Conservation (phyloP, 2,888 invertebrate genomes). For the Aphelenchoides bicaudatus region DNA sequence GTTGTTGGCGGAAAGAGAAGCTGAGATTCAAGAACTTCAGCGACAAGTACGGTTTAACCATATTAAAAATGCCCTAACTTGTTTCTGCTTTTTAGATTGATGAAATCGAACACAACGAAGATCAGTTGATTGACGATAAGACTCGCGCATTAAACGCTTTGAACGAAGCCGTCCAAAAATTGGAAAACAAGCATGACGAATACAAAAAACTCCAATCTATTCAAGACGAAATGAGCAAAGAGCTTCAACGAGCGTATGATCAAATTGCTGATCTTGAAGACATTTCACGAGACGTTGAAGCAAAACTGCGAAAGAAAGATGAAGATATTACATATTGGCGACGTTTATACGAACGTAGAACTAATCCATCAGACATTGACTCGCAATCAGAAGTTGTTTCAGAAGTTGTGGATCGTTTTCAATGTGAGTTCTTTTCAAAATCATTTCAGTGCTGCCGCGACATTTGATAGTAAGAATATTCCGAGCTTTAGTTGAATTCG, state of each 20-base stretch:
- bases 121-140: neutral
- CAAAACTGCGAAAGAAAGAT: neutral
- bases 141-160: neutral
- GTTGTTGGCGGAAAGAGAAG: constrained; percentile 5
- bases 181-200: constrained; percentile 11
- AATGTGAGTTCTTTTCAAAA: no score
- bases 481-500: constrained; percentile 1
- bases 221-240: constrained; percentile 3
- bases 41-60: neutral
- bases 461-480: no score
- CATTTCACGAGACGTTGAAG: constrained; percentile 3
- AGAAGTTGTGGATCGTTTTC: no score
- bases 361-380: neutral
- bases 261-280: constrained; percentile 19
- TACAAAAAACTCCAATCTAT: neutral
- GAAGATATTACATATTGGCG: constrained; percentile 15
- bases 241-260: constrained; percentile 9
- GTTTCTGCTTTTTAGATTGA: neutral
- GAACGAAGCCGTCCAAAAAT: constrained; percentile 11
- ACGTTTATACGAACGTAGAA: constrained; percentile 3
- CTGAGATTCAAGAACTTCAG: neutral
- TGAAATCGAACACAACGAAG: neutral
- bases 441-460: no score
- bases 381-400: neutral
- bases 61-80: neutral